A percentile compares a stretch with the other conserved stretches of the same genome.
phyloP scores from a whole-genome alignment of 2,888 invertebrate species.

The Hymenopus coronatus region DNA sequence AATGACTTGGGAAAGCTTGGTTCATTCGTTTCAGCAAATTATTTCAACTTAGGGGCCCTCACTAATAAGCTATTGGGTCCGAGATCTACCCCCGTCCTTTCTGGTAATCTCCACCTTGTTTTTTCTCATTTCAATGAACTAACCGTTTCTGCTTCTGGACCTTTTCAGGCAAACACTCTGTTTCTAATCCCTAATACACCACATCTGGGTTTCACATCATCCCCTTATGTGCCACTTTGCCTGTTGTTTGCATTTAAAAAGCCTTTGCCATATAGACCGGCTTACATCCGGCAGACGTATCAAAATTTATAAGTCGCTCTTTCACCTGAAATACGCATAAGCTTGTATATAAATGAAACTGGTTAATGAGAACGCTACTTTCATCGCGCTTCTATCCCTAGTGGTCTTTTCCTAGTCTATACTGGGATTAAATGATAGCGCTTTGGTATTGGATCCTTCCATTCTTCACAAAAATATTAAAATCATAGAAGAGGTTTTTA shows the following conservation, averaged over 20 bases:
- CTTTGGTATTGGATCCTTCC: neutral
- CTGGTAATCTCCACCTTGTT: neutral
- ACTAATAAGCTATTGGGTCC: neutral
- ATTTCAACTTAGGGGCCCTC: neutral
- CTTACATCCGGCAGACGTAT: neutral
- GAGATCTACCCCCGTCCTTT: neutral
- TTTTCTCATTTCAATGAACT: neutral
- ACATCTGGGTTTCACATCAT: neutral
- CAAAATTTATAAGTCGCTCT: neutral
- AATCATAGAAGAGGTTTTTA: too few relatives aligned
- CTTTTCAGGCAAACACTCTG: neutral
- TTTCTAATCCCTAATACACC: neutral
- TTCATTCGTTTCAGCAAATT: slow-evolving; percentile 19
- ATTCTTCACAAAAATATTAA: too few relatives aligned
- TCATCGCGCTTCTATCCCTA: neutral
- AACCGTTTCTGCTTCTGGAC: neutral
- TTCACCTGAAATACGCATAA: neutral
- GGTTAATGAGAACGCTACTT: neutral
- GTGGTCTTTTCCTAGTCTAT: neutral
- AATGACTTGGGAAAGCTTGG: neutral
- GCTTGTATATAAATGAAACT: neutral
- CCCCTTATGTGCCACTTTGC: neutral
- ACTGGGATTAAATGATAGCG: neutral
- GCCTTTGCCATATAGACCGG: neutral
- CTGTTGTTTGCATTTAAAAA: neutral